Conservation (phyloP, 2,113 vertebrate genomes). For the Dasyprocta punctata region DNA sequence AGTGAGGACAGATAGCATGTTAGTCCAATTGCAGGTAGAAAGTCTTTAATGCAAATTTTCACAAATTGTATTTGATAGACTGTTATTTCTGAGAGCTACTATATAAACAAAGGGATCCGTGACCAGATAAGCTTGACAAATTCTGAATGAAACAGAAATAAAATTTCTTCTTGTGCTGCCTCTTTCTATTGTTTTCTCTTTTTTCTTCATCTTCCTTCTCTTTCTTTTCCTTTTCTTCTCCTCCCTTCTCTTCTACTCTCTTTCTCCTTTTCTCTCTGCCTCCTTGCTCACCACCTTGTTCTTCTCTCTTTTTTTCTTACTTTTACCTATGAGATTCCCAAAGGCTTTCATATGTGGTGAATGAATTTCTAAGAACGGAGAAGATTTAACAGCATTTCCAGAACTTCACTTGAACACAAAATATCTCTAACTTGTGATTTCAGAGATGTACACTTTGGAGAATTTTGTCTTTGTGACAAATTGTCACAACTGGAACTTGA, state of each 20-base stretch:
- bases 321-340: not conserved
- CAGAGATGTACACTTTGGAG: not conserved
- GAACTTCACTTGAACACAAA: not conserved
- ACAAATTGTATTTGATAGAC: not conserved
- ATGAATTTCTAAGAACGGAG: not conserved
- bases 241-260: not conserved
- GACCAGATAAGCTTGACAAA: not conserved
- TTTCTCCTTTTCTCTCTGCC: not conserved
- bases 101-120: not conserved
- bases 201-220: not conserved
- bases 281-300: not conserved
- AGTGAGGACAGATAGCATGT: not conserved
- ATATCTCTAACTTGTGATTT: not conserved
- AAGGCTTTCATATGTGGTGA: not conserved
- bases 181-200: not conserved
- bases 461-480: not conserved
- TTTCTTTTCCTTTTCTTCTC: not conserved
- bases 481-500: not conserved
- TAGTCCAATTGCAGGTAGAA: conserved; percentile 7
- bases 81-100: conserved; percentile 30
- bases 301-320: not conserved
- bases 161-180: not conserved
- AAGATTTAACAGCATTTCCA: not conserved
- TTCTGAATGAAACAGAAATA: not conserved
- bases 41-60: not conserved